Evolutionary conservation across 2,888 invertebrate species (phyloP).

Genomic region (Drosophila meridiana): DNA sequence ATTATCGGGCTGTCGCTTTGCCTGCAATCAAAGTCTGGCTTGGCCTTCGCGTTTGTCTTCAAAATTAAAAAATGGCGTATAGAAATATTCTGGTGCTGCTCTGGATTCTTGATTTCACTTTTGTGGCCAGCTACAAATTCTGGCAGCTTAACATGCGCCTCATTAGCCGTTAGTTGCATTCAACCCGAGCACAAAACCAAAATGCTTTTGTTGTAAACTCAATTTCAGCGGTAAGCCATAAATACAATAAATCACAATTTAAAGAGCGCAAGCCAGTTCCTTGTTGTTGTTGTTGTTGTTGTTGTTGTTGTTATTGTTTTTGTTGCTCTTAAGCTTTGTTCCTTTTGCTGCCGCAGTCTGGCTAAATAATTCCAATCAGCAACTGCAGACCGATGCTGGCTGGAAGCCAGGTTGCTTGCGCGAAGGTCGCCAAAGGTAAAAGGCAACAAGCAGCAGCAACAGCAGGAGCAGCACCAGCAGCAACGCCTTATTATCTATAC

Average conservation of each 20-base stretch:
- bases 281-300: conserved; percentile 11
- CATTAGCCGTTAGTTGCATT: conserved; percentile 75
- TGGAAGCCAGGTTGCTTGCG: conserved; percentile 10
- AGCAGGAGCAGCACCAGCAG: conserved; percentile 14
- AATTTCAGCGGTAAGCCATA: conserved; percentile 54
- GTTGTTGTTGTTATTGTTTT: too few relatives aligned
- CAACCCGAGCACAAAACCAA: conserved; percentile 21
- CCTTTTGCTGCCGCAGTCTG: conserved; percentile 33
- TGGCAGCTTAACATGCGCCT: conserved; percentile 61
- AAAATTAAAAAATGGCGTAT: conserved; percentile 36
- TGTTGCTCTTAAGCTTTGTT: conserved; percentile 33
- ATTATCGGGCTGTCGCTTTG: conserved; percentile 36
- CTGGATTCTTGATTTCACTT: conserved; percentile 62
- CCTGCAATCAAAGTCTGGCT: conserved; percentile 52
- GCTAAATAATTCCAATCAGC: conserved; percentile 75
- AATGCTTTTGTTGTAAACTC: conserved; percentile 48
- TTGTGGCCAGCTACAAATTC: conserved; percentile 38
- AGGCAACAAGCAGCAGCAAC: conserved; percentile 32
- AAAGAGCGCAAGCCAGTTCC: conserved; percentile 42
- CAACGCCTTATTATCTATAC: conserved; percentile 70
- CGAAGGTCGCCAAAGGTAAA: conserved; percentile 73
- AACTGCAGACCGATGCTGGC: conserved; percentile 46
- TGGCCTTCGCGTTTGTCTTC: conserved; percentile 49
- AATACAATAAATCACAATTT: conserved; percentile 76
- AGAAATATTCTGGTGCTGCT: conserved; percentile 12